Base-by-base conservation (phyloP, 2,797 vertebrate species). In the Bradypodion ventrale region DNA sequence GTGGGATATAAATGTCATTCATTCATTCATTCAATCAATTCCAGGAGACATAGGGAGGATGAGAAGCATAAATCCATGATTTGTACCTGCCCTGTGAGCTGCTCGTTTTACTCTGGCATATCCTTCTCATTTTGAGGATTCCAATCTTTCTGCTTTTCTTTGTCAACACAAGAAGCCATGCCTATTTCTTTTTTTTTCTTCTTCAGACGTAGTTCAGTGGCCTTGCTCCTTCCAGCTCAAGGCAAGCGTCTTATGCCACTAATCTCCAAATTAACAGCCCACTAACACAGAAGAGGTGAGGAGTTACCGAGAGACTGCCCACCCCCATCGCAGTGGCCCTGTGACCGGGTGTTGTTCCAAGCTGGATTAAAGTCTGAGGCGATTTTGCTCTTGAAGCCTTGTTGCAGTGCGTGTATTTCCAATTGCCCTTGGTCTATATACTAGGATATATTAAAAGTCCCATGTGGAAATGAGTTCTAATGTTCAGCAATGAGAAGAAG, bases 291-390 rank as follows among this genome's bases (percentile, higher is more conserved):
- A 93, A 92, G 87, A 92, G 79, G 87, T 87, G 35, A 77, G 90
- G 87, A 88, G 77, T 89, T 86, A 42, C 37, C 56, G 19, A 23
- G 62, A 76, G 52, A 78, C 63, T n/a, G 75, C 80, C 87, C 89
- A 83, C 25, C 86, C 89, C 83, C 88, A 89, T 88, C 77, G 70
- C 88, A 75, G 75, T 92, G 90, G 82, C 91, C 88, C 87, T 91
- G 85, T 92, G 91, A 92, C 92, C 65, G n/a, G 68, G 80, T 73
- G 79, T 78, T 46, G 66, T 75, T 90, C 92, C 89, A 89, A 92
- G 87, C 88, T 91, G 91, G 94, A 94, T 93, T 93, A 93, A 90
- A 69, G 21, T 85, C 16, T 91, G 91, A 93, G 90, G 83, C 40
- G 92, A 93, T 94, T 56, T 93, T 94, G 87, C 89, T 88, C 89